Evolutionary conservation across 92 coral and sea anemone genomes (phyloP).

Genomic region (Zoanthus sociatus): DNA sequence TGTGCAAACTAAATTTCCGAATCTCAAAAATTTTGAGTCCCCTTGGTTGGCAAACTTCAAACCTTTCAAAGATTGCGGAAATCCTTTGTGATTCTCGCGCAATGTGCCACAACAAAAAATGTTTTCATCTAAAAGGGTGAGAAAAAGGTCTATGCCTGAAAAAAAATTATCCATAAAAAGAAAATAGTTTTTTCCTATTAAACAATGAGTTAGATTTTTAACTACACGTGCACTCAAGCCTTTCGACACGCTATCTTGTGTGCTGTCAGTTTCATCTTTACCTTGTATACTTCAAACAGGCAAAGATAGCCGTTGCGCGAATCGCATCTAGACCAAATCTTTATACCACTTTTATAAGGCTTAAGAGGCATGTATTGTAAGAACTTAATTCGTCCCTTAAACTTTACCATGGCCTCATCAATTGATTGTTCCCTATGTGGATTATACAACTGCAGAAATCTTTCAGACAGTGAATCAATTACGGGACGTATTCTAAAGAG

Average conservation of each 20-base stretch:
- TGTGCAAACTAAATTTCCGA: slow-evolving; percentile 25
- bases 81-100: slow-evolving; percentile 41
- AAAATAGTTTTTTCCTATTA: slow-evolving; percentile 23
- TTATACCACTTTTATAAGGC: not conserved
- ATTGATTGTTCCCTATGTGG: not conserved
- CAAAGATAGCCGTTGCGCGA: slow-evolving; percentile 13
- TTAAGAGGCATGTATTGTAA: not conserved
- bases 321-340: not conserved
- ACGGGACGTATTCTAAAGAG: slow-evolving; percentile 5
- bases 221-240: slow-evolving; percentile 16
- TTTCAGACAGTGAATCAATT: not conserved
- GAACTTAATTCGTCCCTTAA: not conserved
- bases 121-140: not conserved
- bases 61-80: slow-evolving; percentile 43
- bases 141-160: not conserved
- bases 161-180: not conserved
- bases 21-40: slow-evolving; percentile 41
- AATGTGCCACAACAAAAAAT: not conserved
- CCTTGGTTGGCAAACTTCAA: slow-evolving; percentile 47
- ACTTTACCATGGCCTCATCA: not conserved
- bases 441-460: not conserved
- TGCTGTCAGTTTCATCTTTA: not conserved
- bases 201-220: slow-evolving; percentile 18
- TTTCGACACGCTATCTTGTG: slow-evolving; percentile 12
- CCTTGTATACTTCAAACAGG: slow-evolving; percentile 56